Evolutionary conservation across 1,140 invertebrate genomes (phyloP).

Genomic region (Rhopalosiphum padi): DNA sequence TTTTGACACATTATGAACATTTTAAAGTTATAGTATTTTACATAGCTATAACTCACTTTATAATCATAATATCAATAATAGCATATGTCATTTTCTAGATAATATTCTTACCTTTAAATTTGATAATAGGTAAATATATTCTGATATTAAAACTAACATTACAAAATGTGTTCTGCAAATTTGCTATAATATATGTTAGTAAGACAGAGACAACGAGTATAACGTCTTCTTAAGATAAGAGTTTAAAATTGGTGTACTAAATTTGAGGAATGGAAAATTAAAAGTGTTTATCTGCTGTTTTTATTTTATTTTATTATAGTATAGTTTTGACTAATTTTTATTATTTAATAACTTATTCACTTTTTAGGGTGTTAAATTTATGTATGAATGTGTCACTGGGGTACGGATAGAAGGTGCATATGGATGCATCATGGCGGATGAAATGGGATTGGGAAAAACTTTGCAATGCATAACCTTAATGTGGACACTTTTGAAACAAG

Average conservation of each 20-base stretch:
- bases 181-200: too few species aligned
- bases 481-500: constrained; percentile 92
- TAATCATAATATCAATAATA: too few species aligned
- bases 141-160: too few species aligned
- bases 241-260: too few species aligned
- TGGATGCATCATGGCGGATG: constrained; percentile 99
- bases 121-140: too few species aligned
- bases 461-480: constrained; percentile 96
- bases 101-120: too few species aligned
- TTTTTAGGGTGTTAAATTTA: constrained; percentile 92
- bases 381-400: constrained; percentile 99
- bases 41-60: too few species aligned
- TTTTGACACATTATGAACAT: neutral
- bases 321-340: neutral
- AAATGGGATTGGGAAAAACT: constrained; percentile 98
- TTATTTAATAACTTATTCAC: neutral
- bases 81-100: too few species aligned
- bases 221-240: neutral
- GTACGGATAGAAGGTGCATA: constrained; percentile 83
- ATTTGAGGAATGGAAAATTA: too few species aligned
- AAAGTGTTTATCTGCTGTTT: neutral
- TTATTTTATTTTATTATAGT: neutral
- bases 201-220: too few species aligned
- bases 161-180: too few species aligned
- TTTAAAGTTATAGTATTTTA: too few species aligned